Evolutionary conservation across 2,797 vertebrate species (phyloP).

Genomic region (Clarias fuscus): DNA sequence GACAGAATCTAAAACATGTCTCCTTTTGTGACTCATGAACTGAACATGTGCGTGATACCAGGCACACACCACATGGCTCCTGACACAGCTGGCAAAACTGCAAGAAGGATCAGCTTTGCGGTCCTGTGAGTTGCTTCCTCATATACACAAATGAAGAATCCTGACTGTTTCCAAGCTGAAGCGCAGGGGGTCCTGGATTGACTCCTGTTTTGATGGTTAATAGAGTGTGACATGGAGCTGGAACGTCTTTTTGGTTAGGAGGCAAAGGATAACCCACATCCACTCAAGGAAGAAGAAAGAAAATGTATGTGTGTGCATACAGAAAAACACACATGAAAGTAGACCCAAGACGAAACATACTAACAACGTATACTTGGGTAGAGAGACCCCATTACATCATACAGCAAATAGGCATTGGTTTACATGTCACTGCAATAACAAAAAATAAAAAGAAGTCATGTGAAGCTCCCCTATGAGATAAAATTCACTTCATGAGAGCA

Average conservation of each 20-base stretch:
- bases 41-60: background rate
- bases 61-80: background rate
- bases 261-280: background rate
- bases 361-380: background rate
- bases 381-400: no score
- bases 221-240: constrained; percentile 20
- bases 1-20: background rate
- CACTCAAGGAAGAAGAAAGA: background rate
- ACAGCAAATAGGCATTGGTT: no score
- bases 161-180: background rate
- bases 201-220: constrained; percentile 34
- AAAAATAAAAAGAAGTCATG: no score
- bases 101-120: background rate
- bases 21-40: constrained; percentile 8
- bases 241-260: background rate
- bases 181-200: background rate
- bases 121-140: background rate
- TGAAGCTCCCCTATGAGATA: no score
- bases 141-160: background rate
- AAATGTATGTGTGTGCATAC: background rate
- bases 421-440: no score
- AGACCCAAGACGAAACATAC: background rate
- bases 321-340: background rate
- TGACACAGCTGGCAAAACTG: background rate
- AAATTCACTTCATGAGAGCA: no score